These are phyloP conservation scores for Elysia chlorotica DNA, from an alignment of 1,140 invertebrate genomes.

Conservation along the genomic window DNA sequence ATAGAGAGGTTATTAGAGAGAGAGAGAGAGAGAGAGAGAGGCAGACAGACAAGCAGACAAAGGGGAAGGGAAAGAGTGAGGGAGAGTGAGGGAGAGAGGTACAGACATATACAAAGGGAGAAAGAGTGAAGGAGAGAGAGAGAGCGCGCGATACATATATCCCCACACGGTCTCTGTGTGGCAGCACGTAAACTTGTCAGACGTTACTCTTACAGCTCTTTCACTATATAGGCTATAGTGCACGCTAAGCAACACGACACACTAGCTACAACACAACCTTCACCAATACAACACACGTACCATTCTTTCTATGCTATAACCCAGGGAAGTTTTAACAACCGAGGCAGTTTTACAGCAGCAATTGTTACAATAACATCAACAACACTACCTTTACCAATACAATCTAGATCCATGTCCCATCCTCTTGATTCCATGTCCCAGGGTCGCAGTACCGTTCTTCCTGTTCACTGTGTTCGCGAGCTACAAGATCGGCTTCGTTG, in stretches of 20 bases:
- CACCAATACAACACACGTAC: neutral
- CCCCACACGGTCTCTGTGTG: neutral
- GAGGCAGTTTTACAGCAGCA: neutral
- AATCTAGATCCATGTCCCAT: neutral
- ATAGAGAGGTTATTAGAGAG: neutral
- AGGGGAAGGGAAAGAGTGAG: neutral
- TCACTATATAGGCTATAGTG: neutral
- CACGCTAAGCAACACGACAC: neutral
- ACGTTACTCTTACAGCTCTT: neutral
- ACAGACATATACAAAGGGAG: neutral
- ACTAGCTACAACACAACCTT: neutral
- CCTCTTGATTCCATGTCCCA: neutral
- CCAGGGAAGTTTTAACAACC: neutral
- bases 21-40: neutral
- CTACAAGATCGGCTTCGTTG: slow-evolving; percentile 21
- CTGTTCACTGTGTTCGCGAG: slow-evolving; percentile 25
- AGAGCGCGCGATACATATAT: neutral
- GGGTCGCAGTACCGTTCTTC: slow-evolving; percentile 18
- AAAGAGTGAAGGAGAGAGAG: neutral
- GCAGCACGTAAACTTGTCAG: neutral
- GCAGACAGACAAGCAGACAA: neutral
- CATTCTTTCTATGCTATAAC: neutral
- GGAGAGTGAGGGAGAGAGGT: neutral
- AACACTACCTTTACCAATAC: no score
- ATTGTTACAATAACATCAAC: no score